Evolutionary conservation across 2,888 invertebrate genomes (phyloP).

Genomic region (Amphipyra berbera): DNA sequence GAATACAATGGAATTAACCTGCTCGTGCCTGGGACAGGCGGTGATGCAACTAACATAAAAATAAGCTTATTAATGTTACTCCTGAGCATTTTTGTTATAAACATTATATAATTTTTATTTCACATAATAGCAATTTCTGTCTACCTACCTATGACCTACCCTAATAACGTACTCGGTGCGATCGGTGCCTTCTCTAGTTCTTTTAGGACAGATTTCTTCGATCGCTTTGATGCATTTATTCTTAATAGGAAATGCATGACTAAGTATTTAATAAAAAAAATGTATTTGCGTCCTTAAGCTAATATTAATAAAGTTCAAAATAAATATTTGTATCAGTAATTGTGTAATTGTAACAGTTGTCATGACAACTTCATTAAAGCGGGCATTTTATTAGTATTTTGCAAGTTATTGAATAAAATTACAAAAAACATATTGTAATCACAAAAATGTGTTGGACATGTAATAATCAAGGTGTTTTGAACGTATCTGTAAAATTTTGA

Average conservation of each 20-base stretch:
- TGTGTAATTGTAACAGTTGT: conserved; percentile 28
- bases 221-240: not conserved
- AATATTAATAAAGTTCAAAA: no score
- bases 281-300: no score
- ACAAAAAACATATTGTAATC: not conserved
- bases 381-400: not conserved
- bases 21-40: conserved; percentile 84
- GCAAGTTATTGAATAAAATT: not conserved
- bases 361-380: conserved; percentile 47
- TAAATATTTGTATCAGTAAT: not conserved
- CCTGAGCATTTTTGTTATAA: conserved; percentile 47
- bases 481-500: conserved; percentile 55
- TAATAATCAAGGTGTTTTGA: conserved; percentile 31
- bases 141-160: conserved; percentile 8
- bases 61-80: conserved; percentile 48
- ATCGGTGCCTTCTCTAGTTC: no score
- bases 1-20: conserved; percentile 79
- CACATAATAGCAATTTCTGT: conserved; percentile 2
- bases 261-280: no score
- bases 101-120: conserved; percentile 24
- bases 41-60: conserved; percentile 38
- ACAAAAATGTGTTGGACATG: not conserved
- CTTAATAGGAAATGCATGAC: no score
- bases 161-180: no score
- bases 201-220: no score